Conservation (phyloP, 2,888 invertebrate species). For the Tuta absoluta region DNA sequence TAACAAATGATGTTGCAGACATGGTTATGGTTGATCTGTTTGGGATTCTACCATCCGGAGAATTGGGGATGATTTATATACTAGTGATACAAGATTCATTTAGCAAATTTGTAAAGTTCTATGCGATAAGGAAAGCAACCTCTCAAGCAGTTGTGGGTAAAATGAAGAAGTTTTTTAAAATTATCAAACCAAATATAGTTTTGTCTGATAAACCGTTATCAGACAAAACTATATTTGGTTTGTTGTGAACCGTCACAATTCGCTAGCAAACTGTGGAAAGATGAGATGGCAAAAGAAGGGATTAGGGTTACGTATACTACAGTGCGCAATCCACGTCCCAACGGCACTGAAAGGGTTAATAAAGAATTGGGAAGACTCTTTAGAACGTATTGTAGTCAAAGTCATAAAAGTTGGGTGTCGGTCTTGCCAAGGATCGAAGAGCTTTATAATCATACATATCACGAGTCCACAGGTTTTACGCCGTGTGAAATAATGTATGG, state of each 20-base stretch:
- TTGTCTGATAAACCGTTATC: not conserved
- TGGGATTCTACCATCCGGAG: not conserved
- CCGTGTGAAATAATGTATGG: too few species aligned
- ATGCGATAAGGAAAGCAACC: not conserved
- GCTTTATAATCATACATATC: too few species aligned
- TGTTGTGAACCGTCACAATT: constrained; percentile 7
- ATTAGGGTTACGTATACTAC: constrained; percentile 12
- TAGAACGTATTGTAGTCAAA: too few species aligned
- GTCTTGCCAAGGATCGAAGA: too few species aligned
- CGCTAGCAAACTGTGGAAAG: not conserved
- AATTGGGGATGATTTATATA: not conserved
- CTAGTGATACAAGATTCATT: constrained; percentile 1
- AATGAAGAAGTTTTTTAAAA: not conserved
- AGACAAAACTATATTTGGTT: too few species aligned
- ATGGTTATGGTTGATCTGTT: not conserved
- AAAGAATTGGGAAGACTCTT: too few species aligned
- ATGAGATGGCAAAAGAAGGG: not conserved
- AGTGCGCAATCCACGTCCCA: too few species aligned
- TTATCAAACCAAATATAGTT: not conserved
- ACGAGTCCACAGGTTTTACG: too few species aligned
- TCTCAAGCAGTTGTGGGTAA: not conserved
- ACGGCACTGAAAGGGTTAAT: too few species aligned
- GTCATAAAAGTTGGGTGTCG: too few species aligned
- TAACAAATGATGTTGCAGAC: not conserved
- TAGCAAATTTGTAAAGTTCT: constrained; percentile 7